Evolutionary conservation across 2,797 vertebrate species (phyloP).

Genomic region (Luscinia luscinia): DNA sequence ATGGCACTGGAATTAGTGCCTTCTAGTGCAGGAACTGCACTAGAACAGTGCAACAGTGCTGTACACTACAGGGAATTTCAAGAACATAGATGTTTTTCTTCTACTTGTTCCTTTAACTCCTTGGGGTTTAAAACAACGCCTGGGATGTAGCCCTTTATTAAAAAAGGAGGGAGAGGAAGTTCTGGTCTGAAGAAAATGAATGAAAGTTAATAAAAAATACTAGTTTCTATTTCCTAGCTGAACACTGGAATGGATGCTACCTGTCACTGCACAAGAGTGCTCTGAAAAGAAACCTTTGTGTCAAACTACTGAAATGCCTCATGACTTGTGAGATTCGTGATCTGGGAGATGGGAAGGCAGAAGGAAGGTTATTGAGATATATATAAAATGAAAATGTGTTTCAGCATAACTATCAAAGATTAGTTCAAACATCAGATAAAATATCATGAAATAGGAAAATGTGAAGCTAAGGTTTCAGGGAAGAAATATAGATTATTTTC

Average conservation of each 20-base stretch:
- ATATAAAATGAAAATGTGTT: background rate
- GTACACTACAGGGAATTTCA: background rate
- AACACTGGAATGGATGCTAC: background rate
- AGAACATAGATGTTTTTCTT: background rate
- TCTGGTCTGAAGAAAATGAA: background rate
- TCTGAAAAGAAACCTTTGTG: background rate
- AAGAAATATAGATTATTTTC: background rate
- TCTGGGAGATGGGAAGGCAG: background rate
- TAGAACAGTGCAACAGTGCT: background rate
- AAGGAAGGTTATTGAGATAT: background rate
- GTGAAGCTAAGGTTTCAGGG: background rate
- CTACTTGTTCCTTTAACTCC: background rate
- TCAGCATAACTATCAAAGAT: background rate
- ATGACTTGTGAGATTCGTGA: background rate
- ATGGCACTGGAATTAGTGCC: slow-evolving; percentile 61
- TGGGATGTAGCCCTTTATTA: slow-evolving; percentile 1
- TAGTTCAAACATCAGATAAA: background rate
- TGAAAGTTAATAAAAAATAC: background rate
- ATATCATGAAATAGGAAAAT: background rate
- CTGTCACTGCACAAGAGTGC: background rate
- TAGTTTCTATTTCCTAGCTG: background rate
- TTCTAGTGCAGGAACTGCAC: background rate
- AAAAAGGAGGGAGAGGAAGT: background rate
- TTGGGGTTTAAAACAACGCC: background rate
- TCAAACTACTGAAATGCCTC: background rate